Evolutionary conservation across 2,113 vertebrate species (phyloP).

Genomic region (Madoqua kirkii): DNA sequence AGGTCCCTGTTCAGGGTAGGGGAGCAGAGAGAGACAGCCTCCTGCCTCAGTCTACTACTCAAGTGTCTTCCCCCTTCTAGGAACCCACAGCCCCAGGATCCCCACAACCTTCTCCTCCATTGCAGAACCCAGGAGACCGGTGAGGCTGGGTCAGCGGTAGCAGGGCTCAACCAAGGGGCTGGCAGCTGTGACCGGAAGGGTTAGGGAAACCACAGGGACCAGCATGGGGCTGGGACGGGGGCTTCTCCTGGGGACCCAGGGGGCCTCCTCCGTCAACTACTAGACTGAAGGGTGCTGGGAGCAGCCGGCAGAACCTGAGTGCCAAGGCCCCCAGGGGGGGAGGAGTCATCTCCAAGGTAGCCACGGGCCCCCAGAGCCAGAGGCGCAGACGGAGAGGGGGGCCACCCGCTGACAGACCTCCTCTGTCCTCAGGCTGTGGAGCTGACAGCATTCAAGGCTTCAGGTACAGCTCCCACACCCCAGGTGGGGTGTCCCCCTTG

Average conservation of each 20-base stretch:
- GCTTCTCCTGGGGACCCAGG: not conserved
- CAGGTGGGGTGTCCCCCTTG: not conserved
- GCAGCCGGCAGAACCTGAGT: conserved; percentile 54
- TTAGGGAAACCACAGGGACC: not conserved
- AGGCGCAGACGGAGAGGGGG: not conserved
- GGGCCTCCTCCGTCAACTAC: not conserved
- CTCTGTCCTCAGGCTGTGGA: conserved; percentile 86
- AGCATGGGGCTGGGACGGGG: not conserved
- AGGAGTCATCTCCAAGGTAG: not conserved
- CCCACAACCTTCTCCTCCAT: conserved; percentile 75
- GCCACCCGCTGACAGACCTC: not conserved
- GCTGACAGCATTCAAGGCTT: conserved; percentile 90
- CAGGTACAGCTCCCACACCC: conserved; percentile 80
- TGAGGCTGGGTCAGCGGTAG: conserved; percentile 36
- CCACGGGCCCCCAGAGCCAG: not conserved
- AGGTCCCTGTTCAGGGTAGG: not conserved
- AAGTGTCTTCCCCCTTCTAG: conserved; percentile 41
- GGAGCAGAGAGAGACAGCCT: not conserved
- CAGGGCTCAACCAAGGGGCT: not conserved
- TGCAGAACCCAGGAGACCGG: conserved; percentile 69
- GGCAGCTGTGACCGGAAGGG: not conserved
- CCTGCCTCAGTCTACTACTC: not conserved
- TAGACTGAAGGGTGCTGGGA: not conserved
- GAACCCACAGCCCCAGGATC: conserved; percentile 69
- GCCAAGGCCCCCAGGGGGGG: conserved; percentile 67